phyloP scores from a whole-genome alignment of 1,140 invertebrate genomes.

The Lordiphosa stackelbergi region DNA sequence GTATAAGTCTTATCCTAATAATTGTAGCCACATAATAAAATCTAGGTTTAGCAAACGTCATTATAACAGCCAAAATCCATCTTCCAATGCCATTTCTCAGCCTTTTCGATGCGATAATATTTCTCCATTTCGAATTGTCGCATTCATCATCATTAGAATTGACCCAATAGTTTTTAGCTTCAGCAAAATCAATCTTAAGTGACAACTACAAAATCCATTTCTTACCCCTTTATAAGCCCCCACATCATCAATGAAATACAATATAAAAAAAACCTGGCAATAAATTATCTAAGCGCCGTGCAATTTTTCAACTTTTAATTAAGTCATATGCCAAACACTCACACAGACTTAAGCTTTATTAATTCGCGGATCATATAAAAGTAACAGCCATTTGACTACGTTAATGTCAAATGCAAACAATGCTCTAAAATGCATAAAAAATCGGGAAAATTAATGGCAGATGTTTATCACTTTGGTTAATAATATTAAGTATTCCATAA shows the following conservation, averaged over 20 bases:
- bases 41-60: too few relatives aligned
- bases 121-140: too few relatives aligned
- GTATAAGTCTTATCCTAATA: too few relatives aligned
- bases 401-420: slow-evolving; percentile 19
- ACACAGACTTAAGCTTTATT: slow-evolving; percentile 56
- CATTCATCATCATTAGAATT: too few relatives aligned
- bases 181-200: slow-evolving; percentile 2
- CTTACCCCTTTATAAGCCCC: background rate
- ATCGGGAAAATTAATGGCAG: slow-evolving; percentile 54
- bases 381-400: slow-evolving; percentile 38
- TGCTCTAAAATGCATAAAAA: slow-evolving; percentile 1
- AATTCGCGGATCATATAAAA: slow-evolving; percentile 58
- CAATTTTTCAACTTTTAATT: slow-evolving; percentile 63
- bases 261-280: slow-evolving; percentile 6
- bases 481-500: slow-evolving; percentile 26
- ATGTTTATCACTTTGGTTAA: slow-evolving; percentile 45
- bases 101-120: too few relatives aligned
- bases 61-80: too few relatives aligned
- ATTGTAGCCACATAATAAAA: too few relatives aligned
- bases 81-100: too few relatives aligned
- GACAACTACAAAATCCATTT: background rate
- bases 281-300: slow-evolving; percentile 44
- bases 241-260: background rate
- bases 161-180: background rate
- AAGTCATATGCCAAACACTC: slow-evolving; percentile 44